Conservation (phyloP, 1,140 invertebrate species). For the Drosophila fuyamai region DNA sequence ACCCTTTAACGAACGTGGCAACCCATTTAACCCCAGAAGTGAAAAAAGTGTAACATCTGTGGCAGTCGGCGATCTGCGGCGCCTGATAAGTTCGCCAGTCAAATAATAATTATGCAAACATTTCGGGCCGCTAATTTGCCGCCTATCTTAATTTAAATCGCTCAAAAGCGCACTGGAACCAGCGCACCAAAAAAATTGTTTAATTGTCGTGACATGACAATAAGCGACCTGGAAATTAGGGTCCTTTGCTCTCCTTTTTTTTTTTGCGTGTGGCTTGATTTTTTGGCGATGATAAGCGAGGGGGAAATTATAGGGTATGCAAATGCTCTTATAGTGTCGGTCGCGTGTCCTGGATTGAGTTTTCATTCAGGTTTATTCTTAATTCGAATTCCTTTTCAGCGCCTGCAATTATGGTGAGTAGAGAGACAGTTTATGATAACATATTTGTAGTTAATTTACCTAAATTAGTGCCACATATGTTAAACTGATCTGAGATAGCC, state of each 20-base stretch:
- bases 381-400: constrained; percentile 40
- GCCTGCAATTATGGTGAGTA: constrained; percentile 60
- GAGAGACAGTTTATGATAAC: constrained; percentile 67
- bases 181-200: constrained; percentile 57
- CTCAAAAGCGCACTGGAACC: constrained; percentile 71
- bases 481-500: constrained; percentile 1
- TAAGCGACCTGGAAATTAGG: constrained; percentile 75
- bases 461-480: constrained; percentile 50
- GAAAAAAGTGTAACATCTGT: constrained; percentile 72
- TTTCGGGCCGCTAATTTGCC: constrained; percentile 79
- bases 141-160: constrained; percentile 82
- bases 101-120: constrained; percentile 80
- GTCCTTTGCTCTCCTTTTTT: constrained; percentile 48
- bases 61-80: constrained; percentile 57
- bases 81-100: constrained; percentile 64
- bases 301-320: constrained; percentile 76
- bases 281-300: constrained; percentile 67
- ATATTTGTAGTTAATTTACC: constrained; percentile 63
- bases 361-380: neutral
- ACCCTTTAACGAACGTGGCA: constrained; percentile 36
- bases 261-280: constrained; percentile 70
- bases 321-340: constrained; percentile 62
- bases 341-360: constrained; percentile 70
- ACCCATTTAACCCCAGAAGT: constrained; percentile 46
- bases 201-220: constrained; percentile 81